A percentile compares a stretch with the other conserved stretches of the same genome.
phyloP scores from a whole-genome alignment of 2,113 vertebrate species.

The Tragelaphus scriptus region DNA sequence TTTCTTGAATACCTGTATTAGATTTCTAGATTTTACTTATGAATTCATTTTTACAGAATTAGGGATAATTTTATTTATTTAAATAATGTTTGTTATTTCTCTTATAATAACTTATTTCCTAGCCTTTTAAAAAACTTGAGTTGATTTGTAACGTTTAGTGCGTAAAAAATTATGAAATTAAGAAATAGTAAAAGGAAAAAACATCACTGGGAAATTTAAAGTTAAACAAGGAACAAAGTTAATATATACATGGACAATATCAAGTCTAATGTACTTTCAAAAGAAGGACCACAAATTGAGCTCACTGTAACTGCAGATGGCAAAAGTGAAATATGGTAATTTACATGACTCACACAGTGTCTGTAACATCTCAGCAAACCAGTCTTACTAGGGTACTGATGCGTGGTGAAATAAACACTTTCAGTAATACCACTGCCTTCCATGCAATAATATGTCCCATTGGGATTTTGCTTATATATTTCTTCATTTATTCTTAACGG shows the following conservation, averaged over 20 bases:
- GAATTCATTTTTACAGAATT: slow-evolving; percentile 1
- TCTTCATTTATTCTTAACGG: background rate
- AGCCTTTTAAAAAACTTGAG: background rate
- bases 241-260: background rate
- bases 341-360: background rate
- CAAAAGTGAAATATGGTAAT: background rate
- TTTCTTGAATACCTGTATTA: slow-evolving; percentile 66
- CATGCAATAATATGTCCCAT: background rate
- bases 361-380: background rate
- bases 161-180: background rate
- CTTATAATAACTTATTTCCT: background rate
- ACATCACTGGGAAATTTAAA: background rate
- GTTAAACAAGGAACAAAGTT: background rate
- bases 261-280: background rate
- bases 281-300: background rate
- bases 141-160: background rate
- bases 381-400: background rate
- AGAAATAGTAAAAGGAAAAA: background rate
- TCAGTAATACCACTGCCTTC: background rate
- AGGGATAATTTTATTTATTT: background rate
- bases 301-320: background rate
- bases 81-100: background rate
- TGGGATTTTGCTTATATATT: background rate
- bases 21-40: slow-evolving; percentile 33
- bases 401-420: background rate